A percentile compares a stretch with the other conserved stretches of the same genome.
Conservation (phyloP, 2,888 invertebrate genomes). For the Micoletzkya japonica region DNA sequence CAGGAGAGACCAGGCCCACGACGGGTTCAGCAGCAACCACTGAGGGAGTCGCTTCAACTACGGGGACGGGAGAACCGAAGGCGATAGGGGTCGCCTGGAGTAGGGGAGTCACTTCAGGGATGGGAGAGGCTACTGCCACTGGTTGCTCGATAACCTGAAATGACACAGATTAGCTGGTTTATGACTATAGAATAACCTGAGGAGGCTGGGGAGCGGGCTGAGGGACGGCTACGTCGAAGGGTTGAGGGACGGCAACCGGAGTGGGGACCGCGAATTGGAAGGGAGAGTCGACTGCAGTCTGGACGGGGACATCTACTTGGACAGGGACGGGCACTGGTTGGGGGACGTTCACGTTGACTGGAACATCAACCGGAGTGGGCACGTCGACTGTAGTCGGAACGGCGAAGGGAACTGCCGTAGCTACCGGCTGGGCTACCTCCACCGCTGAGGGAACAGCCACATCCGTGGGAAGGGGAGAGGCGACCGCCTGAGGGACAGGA, state of each 20-base stretch:
- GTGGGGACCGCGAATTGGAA: conserved; percentile 1
- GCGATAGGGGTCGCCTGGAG: background rate
- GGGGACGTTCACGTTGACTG: conserved; percentile 20
- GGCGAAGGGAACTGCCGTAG: conserved; percentile 14
- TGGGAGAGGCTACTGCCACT: background rate
- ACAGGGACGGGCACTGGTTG: conserved; percentile 8
- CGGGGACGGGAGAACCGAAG: background rate
- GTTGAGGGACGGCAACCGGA: background rate
- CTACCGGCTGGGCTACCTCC: conserved; percentile 10
- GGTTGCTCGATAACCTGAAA: background rate
- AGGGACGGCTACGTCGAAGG: conserved; percentile 6
- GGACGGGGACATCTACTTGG: conserved; percentile 18
- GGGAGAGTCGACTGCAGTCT: background rate
- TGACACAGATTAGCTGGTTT: no score
- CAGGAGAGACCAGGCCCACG: background rate
- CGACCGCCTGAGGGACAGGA: conserved; percentile 14
- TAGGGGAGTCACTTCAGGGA: background rate
- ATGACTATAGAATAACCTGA: conserved; percentile 12
- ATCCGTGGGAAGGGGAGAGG: background rate
- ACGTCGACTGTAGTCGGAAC: conserved; percentile 13
- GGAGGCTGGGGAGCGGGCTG: conserved; percentile 7
- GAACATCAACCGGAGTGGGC: conserved; percentile 17
- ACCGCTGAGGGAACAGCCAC: conserved; percentile 6
- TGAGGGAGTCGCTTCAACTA: background rate
- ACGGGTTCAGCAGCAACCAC: background rate